A percentile compares a stretch with the other conserved stretches of the same genome.
phyloP scores from a whole-genome alignment of 2,888 invertebrate genomes.

The Spilarctia lutea region DNA sequence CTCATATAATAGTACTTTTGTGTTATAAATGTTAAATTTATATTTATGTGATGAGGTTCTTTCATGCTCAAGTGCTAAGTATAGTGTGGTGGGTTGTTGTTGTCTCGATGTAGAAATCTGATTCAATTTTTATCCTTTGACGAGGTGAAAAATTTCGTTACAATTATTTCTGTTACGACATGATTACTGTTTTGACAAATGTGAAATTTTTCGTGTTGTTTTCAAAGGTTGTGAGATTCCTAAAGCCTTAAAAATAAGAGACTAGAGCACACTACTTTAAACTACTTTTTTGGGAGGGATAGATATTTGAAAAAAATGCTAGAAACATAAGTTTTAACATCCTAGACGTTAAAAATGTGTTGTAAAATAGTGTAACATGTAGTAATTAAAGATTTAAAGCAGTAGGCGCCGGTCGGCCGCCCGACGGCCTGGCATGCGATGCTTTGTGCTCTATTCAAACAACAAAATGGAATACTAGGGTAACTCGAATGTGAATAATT shows the following conservation, averaged over 20 bases:
- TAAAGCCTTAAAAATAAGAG: no score
- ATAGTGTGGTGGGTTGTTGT: no score
- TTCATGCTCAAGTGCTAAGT: no score
- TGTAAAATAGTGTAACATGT: constrained; percentile 43
- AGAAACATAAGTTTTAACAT: neutral
- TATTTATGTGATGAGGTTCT: no score
- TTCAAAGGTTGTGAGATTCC: neutral
- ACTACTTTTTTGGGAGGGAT: no score
- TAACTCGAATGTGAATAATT: constrained; percentile 36
- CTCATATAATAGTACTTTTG: no score
- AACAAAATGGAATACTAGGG: constrained; percentile 37
- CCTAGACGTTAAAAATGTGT: constrained; percentile 39
- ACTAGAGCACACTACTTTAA: neutral
- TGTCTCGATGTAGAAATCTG: no score
- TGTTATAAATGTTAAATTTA: no score
- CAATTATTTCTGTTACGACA: neutral
- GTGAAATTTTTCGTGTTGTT: neutral
- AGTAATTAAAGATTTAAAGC: constrained; percentile 71
- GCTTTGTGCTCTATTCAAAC: constrained; percentile 46
- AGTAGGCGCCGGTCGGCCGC: constrained; percentile 56
- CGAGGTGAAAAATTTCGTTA: no score
- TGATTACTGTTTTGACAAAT: neutral
- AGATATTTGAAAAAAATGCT: neutral
- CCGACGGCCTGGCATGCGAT: constrained; percentile 30
- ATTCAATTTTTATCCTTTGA: no score